Evolutionary conservation across 1,140 invertebrate genomes (phyloP).

Genomic region (Anastatus disparis): DNA sequence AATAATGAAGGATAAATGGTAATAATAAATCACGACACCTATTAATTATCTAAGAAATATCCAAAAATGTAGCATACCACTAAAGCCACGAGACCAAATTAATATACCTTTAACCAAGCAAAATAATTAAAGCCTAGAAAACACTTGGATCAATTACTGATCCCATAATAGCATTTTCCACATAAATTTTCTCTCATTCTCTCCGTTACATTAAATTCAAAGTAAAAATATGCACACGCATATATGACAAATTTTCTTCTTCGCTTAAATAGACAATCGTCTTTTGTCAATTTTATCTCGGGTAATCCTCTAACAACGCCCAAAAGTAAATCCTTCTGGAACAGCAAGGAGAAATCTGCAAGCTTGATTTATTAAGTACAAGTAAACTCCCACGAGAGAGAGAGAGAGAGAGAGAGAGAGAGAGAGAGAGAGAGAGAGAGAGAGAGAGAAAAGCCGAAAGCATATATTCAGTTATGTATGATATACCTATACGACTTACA

Average conservation of each 20-base stretch:
- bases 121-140: constrained; percentile 34
- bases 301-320: constrained; percentile 32
- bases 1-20: constrained; percentile 9
- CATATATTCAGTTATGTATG: too few species aligned
- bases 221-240: constrained; percentile 7
- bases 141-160: constrained; percentile 4
- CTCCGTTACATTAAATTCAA: too few species aligned
- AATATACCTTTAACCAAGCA: constrained; percentile 30
- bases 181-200: constrained; percentile 24
- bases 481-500: constrained; percentile 14
- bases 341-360: too few species aligned
- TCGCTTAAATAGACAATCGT: constrained; percentile 26
- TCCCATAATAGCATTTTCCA: constrained; percentile 26
- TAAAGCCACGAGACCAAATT: constrained; percentile 12
- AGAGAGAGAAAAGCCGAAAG: neutral
- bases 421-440: neutral
- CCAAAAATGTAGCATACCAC: neutral
- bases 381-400: neutral
- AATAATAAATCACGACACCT: constrained; percentile 7
- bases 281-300: constrained; percentile 40
- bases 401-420: neutral
- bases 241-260: constrained; percentile 34
- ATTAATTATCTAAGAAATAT: constrained; percentile 24
- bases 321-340: neutral
- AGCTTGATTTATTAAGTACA: too few species aligned